Base-by-base conservation (phyloP, 2,113 vertebrate genomes). In the Pyrgilauda ruficollis region DNA sequence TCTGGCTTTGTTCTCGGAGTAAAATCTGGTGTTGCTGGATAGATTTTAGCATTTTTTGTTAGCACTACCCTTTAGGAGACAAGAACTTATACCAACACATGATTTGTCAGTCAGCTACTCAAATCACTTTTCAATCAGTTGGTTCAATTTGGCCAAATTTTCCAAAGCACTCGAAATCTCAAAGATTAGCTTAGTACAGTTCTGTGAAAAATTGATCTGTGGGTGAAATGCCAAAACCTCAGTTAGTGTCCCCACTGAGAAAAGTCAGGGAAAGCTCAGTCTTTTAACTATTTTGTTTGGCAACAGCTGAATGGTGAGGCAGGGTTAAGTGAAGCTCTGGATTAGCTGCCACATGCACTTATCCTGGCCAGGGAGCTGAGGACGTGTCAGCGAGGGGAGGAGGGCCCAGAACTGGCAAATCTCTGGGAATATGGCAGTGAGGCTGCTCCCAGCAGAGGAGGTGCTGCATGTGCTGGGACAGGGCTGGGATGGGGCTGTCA, bases 401-500 rank as follows among this genome's bases (percentile, higher is more conserved):
- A 16, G 28, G 55, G n/a, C 35, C 22, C 47, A 49, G 55, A 31
- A 17, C 26, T 27, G 87, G 63, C 30, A 47, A 20, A 52, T 73
- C 44, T 47, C 23, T 50, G n/a, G 62, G 53, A 72, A 44, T 68
- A 27, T n/a, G 53, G 17, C 28, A 50, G 2, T 5, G 37, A 41
- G 39, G 43, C 62, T 68, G 19, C 53, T 70, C 33, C n/a, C 55
- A 52, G 49, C 16, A 47, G 16, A 72, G 55, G 15, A 41, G 18
- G 17, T 41, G 14, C 14, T 72, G 53, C 1, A 26, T 68, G 7
- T 11, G 43, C 56, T 83, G 68, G 31, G 24, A 52, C 59, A 31
- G 30, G 33, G 28, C 5, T 49, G 53, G 31, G 56, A 7, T 1
- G 39, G 37, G 33, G 12, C 12, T 61, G 67, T 6, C 0, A 0